Evolutionary conservation across 2,797 vertebrate species (phyloP), one percentile per base, ranked within the genome.

Genomic region (Neopelma chrysocephalum): DNA sequence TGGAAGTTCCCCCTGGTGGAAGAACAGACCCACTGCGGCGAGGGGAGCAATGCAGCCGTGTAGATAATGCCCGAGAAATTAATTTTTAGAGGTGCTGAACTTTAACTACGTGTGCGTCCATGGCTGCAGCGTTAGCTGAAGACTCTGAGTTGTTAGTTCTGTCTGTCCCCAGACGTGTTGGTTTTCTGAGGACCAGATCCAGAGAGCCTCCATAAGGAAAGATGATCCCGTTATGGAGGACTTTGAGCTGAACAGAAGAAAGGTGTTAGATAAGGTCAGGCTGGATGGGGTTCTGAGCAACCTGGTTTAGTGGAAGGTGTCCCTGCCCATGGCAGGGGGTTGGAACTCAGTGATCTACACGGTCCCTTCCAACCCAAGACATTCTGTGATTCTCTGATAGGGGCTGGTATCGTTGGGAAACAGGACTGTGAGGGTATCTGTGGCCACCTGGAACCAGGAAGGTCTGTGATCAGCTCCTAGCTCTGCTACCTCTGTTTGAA

Each of bases 1-100:
- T 84, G 80, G 26, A 94, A 94, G 93, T 93, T 95, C 93, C 96
- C 93, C 66, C 94, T 95, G 81, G 85, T 93, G 95, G 95, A 93
- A 38, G 60, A 87, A 27, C 40, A 27, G 36, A 23, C 42, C 80
- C 70, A 68, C 70, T 93, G 51, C 96, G 84, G 73, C 61, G 34
- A 6, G 66, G 32, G 45, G 23, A 62, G 69, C 62, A 1, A 12
- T 0, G 22, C 4, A 1, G 34, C 5, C 2, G 1, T 10, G 36
- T 15, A 9, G 32, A 0, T 14, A 21, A 6, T 60, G 15, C 34
- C 15, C 19, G 8, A 22, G 42, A 38, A 84, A 48, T 18, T 5
- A 2, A 5, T 36, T 68, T 43, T 71, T 43, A n/a, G 29, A 50
- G 34, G 27, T 54, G 90, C 45, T 90, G 72, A 51, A 13, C 60